Conservation (phyloP, 2,113 vertebrate species). For the Hippolais icterina region DNA sequence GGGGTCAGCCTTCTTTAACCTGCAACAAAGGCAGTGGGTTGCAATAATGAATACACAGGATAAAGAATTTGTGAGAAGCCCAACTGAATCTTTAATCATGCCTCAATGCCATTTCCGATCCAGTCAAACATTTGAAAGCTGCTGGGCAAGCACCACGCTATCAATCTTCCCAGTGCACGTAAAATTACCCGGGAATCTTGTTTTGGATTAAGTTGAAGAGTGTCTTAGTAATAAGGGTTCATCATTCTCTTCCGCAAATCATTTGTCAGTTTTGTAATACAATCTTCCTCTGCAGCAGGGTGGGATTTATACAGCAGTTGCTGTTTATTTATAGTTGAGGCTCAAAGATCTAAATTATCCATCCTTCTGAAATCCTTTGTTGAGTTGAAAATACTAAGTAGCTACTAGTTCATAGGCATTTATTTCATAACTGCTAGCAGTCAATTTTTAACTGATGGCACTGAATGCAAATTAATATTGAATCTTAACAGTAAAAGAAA, state of each 20-base stretch:
- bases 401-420: conserved; percentile 50
- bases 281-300: conserved; percentile 42
- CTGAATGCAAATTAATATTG: conserved; percentile 66
- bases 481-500: conserved; percentile 58
- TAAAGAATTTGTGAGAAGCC: conserved; percentile 65
- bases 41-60: conserved; percentile 62
- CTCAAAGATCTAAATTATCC: conserved; percentile 63
- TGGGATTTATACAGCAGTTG: conserved; percentile 50
- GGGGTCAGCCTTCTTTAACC: conserved; percentile 74
- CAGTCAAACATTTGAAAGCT: conserved; percentile 70
- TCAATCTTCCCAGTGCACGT: conserved; percentile 59
- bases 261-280: conserved; percentile 70
- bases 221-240: conserved; percentile 71
- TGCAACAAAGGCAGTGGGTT: conserved; percentile 53
- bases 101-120: conserved; percentile 59
- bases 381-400: conserved; percentile 59
- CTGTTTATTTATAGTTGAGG: conserved; percentile 57
- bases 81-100: conserved; percentile 56
- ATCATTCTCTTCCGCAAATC: conserved; percentile 72
- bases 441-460: conserved; percentile 50
- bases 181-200: conserved; percentile 73
- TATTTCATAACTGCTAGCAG: conserved; percentile 64
- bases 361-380: conserved; percentile 50
- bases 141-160: conserved; percentile 57
- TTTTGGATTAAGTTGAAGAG: conserved; percentile 76